Evolutionary conservation across 37 sponge, comb jelly and placozoan genomes (phyloP).

Genomic region (Aplysina aerophoba): DNA sequence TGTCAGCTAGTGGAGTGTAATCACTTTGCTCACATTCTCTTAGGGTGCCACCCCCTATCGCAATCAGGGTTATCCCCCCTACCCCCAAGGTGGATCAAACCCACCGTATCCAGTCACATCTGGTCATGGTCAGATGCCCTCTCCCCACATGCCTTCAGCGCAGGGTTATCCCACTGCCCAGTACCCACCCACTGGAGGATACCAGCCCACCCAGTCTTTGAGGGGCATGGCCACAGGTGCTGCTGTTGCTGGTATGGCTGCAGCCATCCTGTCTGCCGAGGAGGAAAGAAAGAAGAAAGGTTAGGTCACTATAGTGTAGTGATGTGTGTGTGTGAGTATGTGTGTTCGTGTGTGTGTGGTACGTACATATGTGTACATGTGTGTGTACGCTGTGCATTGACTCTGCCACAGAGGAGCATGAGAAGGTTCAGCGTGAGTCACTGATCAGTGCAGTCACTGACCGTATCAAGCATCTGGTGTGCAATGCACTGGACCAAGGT

Average conservation of each 20-base stretch:
- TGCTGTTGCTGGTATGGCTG: slow-evolving; percentile 18
- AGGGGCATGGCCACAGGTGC: background rate
- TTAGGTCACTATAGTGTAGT: background rate
- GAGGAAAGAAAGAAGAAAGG: slow-evolving; percentile 43
- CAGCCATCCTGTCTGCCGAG: slow-evolving; percentile 47
- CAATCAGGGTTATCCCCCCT: background rate
- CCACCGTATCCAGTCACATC: slow-evolving; percentile 24
- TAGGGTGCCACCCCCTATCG: too few relatives aligned
- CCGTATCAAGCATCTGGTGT: slow-evolving; percentile 77
- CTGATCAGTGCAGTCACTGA: slow-evolving; percentile 84
- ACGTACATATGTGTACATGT: background rate
- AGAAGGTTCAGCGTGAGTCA: slow-evolving; percentile 66
- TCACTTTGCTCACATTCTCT: too few relatives aligned
- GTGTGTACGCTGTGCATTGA: background rate
- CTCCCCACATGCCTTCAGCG: background rate
- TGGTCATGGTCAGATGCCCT: background rate
- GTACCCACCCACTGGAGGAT: slow-evolving; percentile 3
- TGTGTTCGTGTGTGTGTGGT: background rate
- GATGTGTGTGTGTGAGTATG: background rate
- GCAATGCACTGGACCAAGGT: slow-evolving; percentile 62
- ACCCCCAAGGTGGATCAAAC: slow-evolving; percentile 30
- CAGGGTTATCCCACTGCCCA: background rate
- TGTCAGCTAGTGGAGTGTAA: too few relatives aligned
- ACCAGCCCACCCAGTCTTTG: background rate
- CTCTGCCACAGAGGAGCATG: slow-evolving; percentile 20